A percentile compares a stretch with the other conserved stretches of the same genome.
Evolutionary conservation across 2,888 invertebrate species (phyloP).

Genomic region (Ectropis crepuscularia): DNA sequence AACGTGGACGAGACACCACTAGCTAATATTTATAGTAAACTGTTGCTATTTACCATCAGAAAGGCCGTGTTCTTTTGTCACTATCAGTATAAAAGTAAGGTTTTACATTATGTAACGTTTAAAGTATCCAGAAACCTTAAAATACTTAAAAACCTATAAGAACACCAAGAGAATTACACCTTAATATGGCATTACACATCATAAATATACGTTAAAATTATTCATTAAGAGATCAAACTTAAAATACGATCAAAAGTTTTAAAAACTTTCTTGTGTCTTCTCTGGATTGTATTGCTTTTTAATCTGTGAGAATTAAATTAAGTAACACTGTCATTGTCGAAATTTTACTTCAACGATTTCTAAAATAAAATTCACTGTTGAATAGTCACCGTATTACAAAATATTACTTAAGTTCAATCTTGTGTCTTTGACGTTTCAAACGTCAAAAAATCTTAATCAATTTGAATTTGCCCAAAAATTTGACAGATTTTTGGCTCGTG

Average conservation of each 20-base stretch:
- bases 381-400: too few species aligned
- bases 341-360: too few species aligned
- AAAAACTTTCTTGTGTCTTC: slow-evolving; percentile 14
- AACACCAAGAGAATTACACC: slow-evolving; percentile 73
- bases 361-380: too few species aligned
- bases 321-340: neutral
- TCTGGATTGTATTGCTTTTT: slow-evolving; percentile 4
- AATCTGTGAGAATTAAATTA: neutral
- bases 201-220: slow-evolving; percentile 76
- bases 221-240: slow-evolving; percentile 79
- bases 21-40: too few species aligned
- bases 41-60: too few species aligned
- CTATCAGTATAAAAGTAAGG: neutral
- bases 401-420: too few species aligned
- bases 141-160: slow-evolving; percentile 44
- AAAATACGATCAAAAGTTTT: slow-evolving; percentile 33
- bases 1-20: too few species aligned
- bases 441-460: too few species aligned
- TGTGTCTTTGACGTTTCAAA: too few species aligned
- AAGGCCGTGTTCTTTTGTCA: too few species aligned
- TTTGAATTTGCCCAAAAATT: too few species aligned
- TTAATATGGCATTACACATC: slow-evolving; percentile 82
- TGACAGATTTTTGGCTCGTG: too few species aligned
- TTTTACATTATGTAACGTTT: neutral
- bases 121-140: slow-evolving; percentile 18